These are phyloP conservation scores for Xylocampa areola DNA, from an alignment of 2,888 invertebrate genomes.

Conservation along the genomic window DNA sequence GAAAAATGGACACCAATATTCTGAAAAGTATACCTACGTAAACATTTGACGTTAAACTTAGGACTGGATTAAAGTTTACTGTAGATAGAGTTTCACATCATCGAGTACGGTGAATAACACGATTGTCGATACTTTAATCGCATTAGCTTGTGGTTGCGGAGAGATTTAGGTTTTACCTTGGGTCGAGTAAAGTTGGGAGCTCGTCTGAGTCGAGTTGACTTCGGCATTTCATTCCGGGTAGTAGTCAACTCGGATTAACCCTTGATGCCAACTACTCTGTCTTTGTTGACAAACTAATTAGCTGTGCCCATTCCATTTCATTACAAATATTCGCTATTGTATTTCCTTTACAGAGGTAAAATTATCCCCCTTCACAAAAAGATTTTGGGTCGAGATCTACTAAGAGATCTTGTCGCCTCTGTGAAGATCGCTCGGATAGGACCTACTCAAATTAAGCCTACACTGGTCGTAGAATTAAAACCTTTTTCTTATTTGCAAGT, in stretches of 20 bases:
- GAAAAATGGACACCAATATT: slow-evolving; percentile 13
- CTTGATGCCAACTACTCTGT: slow-evolving; percentile 62
- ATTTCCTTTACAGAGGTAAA: slow-evolving; percentile 35
- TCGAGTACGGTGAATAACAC: slow-evolving; percentile 57
- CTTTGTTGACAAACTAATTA: slow-evolving; percentile 68
- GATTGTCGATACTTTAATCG: slow-evolving; percentile 68
- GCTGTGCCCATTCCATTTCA: slow-evolving; percentile 33
- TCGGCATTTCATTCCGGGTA: slow-evolving; percentile 63
- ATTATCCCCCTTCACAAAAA: slow-evolving; percentile 32
- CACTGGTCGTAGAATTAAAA: slow-evolving; percentile 53
- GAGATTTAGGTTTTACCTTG: slow-evolving; percentile 69
- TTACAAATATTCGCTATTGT: slow-evolving; percentile 47
- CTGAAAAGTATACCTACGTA: slow-evolving; percentile 17
- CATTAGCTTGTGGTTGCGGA: slow-evolving; percentile 67
- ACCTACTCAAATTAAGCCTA: slow-evolving; percentile 55
- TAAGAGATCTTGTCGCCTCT: slow-evolving; percentile 46
- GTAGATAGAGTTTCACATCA: slow-evolving; percentile 43
- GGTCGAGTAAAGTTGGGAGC: slow-evolving; percentile 67
- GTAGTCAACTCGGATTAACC: slow-evolving; percentile 69
- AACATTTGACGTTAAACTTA: slow-evolving; percentile 40
- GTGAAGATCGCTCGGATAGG: slow-evolving; percentile 53
- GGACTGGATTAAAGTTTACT: slow-evolving; percentile 34
- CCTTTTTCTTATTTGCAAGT: slow-evolving; percentile 51
- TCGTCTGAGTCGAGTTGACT: slow-evolving; percentile 50
- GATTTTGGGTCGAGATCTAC: slow-evolving; percentile 42